Evolutionary conservation across 2,888 invertebrate species (phyloP), one percentile per base, ranked within the genome.

Genomic region (Malthinus flaveolus): DNA sequence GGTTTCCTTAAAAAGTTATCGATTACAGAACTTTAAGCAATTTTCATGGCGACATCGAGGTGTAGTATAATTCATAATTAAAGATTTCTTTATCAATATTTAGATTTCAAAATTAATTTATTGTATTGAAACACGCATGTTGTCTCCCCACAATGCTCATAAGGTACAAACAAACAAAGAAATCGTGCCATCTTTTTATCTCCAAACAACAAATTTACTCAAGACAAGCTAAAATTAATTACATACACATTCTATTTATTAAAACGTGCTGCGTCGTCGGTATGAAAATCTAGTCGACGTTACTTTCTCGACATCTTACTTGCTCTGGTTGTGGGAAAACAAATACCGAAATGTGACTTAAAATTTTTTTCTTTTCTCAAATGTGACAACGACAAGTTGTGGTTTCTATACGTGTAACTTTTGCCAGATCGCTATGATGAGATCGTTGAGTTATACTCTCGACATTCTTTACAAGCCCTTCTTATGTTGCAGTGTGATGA

Each of bases 371-470:
- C 13, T 11, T 6, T 39, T 32, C 10, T 31, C 37, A 23, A 23
- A 23, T 23, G 23, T 23, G 23, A 23, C 23, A 23, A 23, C 23
- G 23, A 23, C 23, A 23, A 23, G 23, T 23, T 23, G 23, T 23
- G 23, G 54, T 49, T 59, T 59, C 54, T 55, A 61, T 56, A 62
- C 56, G 60, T 54, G 47, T 49, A 52, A 23, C 23, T 23, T 23
- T 23, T 56, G 23, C 23, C 61, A 62, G 62, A 64, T 64, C 61
- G 56, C 57, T 53, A 61, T 63, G 66, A 66, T 63, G 66, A 56
- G 62, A 49, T 56, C 35, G 62, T 46, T 63, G 61, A 62, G 48
- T 66, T 66, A 66, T 61, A 63, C 56, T 56, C 64, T 63, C 59
- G 66, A 61, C 59, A 45, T 56, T 47, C 49, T 39, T 45, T 57